A percentile compares a stretch with the other conserved stretches of the same genome.
phyloP scores from a whole-genome alignment of 1,140 invertebrate species.

The Drosophila oshimai region DNA sequence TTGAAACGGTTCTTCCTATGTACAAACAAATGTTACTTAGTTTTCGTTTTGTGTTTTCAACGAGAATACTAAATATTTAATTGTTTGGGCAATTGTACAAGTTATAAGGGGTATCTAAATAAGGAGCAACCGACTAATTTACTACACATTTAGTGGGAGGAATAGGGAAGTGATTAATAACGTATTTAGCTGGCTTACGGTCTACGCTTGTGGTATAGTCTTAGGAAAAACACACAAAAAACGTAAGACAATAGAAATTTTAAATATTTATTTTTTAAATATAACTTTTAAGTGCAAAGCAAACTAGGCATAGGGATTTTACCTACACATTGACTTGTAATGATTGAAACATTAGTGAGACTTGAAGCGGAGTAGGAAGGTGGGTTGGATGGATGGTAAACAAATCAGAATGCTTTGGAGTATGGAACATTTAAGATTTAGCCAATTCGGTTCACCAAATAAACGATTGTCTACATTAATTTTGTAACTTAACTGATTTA shows the following conservation, averaged over 20 bases:
- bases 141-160: conserved; percentile 29
- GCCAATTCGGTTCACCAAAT: conserved; percentile 18
- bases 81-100: background rate
- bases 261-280: conserved; percentile 17
- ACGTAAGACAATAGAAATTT: conserved; percentile 19
- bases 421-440: conserved; percentile 2
- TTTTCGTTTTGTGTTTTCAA: no score
- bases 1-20: background rate
- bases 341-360: conserved; percentile 6
- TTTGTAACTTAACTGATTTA: background rate
- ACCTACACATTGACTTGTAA: conserved; percentile 7
- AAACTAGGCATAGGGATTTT: conserved; percentile 16
- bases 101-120: background rate
- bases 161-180: background rate
- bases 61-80: background rate
- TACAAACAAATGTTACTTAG: background rate
- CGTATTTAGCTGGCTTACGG: conserved; percentile 20
- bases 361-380: background rate
- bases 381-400: conserved; percentile 18
- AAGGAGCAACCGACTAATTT: conserved; percentile 5
- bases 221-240: conserved; percentile 19
- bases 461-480: conserved; percentile 1
- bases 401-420: conserved; percentile 6
- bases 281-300: conserved; percentile 21
- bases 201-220: conserved; percentile 2